Percentiles rank a stretch among this genome's conserved stretches.
Evolutionary conservation across 2,888 invertebrate genomes (phyloP).

Genomic region (Arctia plantaginis): DNA sequence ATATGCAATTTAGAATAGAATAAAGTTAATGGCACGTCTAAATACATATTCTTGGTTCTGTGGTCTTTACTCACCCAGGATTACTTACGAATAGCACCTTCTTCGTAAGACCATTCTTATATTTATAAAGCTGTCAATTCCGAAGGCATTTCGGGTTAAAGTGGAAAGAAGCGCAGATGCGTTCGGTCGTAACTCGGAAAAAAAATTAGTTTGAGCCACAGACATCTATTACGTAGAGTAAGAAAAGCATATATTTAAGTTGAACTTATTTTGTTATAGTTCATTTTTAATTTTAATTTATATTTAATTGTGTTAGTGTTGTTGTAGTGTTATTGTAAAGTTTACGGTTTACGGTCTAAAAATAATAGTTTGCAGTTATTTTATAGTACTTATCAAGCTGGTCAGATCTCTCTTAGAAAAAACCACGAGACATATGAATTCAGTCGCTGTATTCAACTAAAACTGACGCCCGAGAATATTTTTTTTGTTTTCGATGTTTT

Average conservation of each 20-base stretch:
- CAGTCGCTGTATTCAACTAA: no score
- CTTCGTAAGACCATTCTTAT: slow-evolving; percentile 59
- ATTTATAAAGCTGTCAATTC: slow-evolving; percentile 83
- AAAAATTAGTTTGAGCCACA: slow-evolving; percentile 53
- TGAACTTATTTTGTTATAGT: not conserved
- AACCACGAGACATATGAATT: no score
- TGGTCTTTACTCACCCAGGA: slow-evolving; percentile 63
- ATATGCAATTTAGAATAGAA: no score
- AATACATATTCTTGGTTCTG: not conserved
- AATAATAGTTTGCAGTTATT: no score
- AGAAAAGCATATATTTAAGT: not conserved
- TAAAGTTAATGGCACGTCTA: no score
- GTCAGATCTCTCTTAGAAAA: no score
- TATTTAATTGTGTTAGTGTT: not conserved
- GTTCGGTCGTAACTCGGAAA: slow-evolving; percentile 69
- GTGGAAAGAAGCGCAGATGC: slow-evolving; percentile 75
- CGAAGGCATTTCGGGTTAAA: slow-evolving; percentile 69
- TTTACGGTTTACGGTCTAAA: not conserved
- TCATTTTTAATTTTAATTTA: not conserved
- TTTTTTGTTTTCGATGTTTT: no score
- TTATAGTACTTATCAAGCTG: no score
- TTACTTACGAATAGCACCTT: slow-evolving; percentile 62
- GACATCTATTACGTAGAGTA: slow-evolving; percentile 5
- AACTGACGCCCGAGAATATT: no score
- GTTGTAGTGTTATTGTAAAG: no score